Base-by-base conservation (phyloP, 1,140 invertebrate genomes). In the Nephila pilipes region DNA sequence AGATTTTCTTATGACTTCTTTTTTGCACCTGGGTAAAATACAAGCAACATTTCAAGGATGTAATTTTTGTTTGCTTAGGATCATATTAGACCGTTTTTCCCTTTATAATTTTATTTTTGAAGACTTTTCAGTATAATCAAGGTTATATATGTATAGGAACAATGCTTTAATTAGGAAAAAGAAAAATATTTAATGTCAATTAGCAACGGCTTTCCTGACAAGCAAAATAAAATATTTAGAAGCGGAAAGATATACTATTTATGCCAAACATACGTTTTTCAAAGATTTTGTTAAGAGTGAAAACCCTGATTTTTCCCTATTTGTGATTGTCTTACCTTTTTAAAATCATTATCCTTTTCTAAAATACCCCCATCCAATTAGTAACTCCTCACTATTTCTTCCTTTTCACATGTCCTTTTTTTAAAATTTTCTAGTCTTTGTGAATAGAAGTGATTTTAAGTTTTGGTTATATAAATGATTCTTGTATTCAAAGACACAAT, bases 161-260 rank as follows among this genome's bases (percentile, higher is more conserved):
- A 75, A 16, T 32, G 65, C 29, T 29, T 75, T 58, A 58, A 58
- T 58, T 58, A 58, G 12, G 12, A 58, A 58, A 58, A 29, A 75
- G 10, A 75, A 25, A 75, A 75, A 75, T 16, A 29, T 32, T 12
- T 32, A 75, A 2, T 75, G 65, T 75, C 65, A 75, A 75, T 75
- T 75, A 75, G 25, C 65, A 32, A 16, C 25, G 32, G 65, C 65
- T 75, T 75, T 75, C 65, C 65, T 75, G 65, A 75, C 65, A 75
- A 32, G 12, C 29, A 29, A 75, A 75, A 75, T 75, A 29, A 36
- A 32, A 75, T 75, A 75, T 75, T 75, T 32, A 75, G 29, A 75
- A 75, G 65, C 65, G 29, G 65, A 75, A 75, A 75, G 65, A 5
- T 8, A 75, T 14, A 75, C 29, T 4, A 36, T 75, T 75, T 75